Evolutionary conservation across 2,888 invertebrate genomes (phyloP), one percentile per base, ranked within the genome.

Genomic region (Lymantria dispar): DNA sequence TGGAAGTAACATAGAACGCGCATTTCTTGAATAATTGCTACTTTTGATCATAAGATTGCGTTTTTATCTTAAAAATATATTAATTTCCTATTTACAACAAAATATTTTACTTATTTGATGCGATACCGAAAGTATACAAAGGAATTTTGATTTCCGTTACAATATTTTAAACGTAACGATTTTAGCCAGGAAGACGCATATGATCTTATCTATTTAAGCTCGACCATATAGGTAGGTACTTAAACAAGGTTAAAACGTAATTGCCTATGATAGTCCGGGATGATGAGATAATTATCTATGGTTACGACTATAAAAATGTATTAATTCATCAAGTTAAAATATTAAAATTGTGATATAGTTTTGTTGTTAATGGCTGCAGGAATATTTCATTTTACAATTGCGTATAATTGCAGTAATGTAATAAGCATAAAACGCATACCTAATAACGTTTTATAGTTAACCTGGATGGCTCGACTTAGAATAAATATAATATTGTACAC

Each of bases 211-310:
- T 62, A 67, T 56, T 48, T 69, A 78, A 78, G 78, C 78, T 78
- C 78, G 78, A 76, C 68, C 64, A 68, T 65, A 70, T 61, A 72
- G 68, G 58, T 44, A n/a, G n/a, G n/a, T n/a, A n/a, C n/a, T n/a
- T n/a, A 52, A 22, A 22, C 22, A 22, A 22, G 22, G 22, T 22
- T 22, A 3, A 22, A 22, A 22, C 22, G 5, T 22, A 22, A 22
- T 22, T 22, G 22, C 22, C 22, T 22, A 5, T 5, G 2, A 2
- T 22, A 22, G 22, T 3, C 5, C 22, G 22, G 5, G 22, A 22
- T 22, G 5, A 22, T 22, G 22, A 22, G 22, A 3, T 22, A 3
- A 3, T 22, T 22, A 22, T 3, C 5, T 22, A 22, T 22, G 22
- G 22, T 22, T 22, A 22, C 5, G 22, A 22, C 22, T 22, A 3